Base-by-base conservation (phyloP, 2,888 invertebrate species). In the Drosophila longiperda region DNA sequence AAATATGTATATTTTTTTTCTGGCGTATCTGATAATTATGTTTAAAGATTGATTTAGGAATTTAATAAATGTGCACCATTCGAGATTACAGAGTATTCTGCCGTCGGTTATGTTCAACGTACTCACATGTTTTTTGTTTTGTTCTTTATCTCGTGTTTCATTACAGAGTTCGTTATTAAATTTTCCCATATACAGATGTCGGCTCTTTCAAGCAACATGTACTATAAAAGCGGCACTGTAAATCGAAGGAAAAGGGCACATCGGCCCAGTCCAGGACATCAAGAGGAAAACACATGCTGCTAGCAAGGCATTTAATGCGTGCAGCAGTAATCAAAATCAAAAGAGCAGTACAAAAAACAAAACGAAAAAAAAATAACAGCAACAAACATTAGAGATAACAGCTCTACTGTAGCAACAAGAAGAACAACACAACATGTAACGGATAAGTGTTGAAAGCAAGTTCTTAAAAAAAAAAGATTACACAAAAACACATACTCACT, bases 141-240 rank as follows among this genome's bases (percentile, higher is more conserved):
- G 15, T 53, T 49, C 12, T 11, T 33, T 59, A 26, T 54, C 32
- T 58, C 26, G 36, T 48, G 33, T 73, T 71, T 61, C 59, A 52
- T 71, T 75, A 54, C 83, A 83, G 78, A 71, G 20, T 36, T 66
- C 57, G 58, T 66, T 69, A 50, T 57, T 63, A 38, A n/a, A 32
- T n/a, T 23, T 69, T 68, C 58, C 1, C 34, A 68, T 48, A 49
- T 60, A 63, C 85, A 80, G 82, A 87, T 85, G 85, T 81, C 87
- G 85, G 75, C 83, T 87, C 76, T 82, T 87, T 75, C 81, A 71
- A 65, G 85, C 83, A 85, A 85, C 85, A 85, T 85, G 85, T 85
- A 78, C 72, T 77, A 77, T 77, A 85, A 81, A 81, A 80, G 81
- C 78, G 67, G 75, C 67, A 83, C 86, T 75, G 85, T 81, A 8